phyloP scores from a whole-genome alignment of 2,797 vertebrate genomes.

The Phataginus tricuspis region DNA sequence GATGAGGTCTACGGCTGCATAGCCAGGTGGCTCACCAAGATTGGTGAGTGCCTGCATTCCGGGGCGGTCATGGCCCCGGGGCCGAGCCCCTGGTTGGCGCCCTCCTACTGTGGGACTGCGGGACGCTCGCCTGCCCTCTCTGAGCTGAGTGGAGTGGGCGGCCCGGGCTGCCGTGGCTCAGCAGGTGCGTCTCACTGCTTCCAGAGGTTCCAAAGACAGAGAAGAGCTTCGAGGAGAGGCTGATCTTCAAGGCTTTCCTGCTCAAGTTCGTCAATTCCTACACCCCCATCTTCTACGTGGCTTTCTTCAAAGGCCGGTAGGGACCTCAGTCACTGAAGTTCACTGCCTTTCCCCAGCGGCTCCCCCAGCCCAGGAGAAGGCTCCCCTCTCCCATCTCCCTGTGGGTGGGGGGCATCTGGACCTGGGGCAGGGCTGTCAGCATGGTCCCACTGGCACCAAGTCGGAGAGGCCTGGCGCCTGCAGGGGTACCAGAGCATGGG shows the following conservation, averaged over 20 bases:
- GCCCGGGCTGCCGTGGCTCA: not conserved
- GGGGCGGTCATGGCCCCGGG: rapidly evolving
- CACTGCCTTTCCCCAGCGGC: rapidly evolving
- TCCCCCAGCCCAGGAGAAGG: not conserved
- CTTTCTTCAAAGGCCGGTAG: slow-evolving; percentile 98
- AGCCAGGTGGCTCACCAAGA: slow-evolving; percentile 93
- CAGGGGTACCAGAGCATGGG: not conserved
- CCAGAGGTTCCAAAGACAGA: slow-evolving; percentile 98
- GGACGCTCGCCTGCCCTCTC: not conserved
- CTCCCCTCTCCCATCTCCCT: not conserved
- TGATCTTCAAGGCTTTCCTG: slow-evolving; percentile 97
- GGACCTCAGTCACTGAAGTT: not conserved
- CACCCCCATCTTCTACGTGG: slow-evolving; percentile 97
- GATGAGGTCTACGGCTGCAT: slow-evolving; percentile 95
- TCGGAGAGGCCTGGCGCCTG: not conserved
- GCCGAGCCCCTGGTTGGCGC: not conserved
- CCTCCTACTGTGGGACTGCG: no score
- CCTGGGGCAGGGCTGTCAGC: not conserved
- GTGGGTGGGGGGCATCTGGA: not conserved
- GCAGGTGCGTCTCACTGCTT: not conserved
- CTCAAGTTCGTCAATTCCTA: slow-evolving; percentile 98
- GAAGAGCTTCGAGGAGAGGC: slow-evolving; percentile 95
- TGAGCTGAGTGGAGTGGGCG: rapidly evolving
- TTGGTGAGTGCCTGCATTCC: slow-evolving; percentile 86
- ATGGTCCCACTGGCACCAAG: rapidly evolving